Base-by-base conservation (phyloP, 2,888 invertebrate genomes). In the Pristionchus arcanus region DNA sequence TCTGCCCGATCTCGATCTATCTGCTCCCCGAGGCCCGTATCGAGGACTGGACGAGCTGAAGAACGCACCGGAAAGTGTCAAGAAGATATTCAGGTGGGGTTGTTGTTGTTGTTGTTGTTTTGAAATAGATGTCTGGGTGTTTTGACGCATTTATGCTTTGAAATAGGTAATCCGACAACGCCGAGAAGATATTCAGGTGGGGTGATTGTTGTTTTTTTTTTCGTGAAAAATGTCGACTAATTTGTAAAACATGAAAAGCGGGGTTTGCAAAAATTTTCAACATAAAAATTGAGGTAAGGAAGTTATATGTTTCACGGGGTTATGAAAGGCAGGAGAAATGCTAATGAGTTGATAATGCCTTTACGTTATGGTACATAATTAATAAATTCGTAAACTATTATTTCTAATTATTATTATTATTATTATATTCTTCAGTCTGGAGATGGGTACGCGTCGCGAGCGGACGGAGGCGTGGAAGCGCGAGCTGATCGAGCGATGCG, bases 401-500 rank as follows among this genome's bases (percentile, higher is more conserved):
- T n/a, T 15, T 63, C 21, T 63, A 15, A 63, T 13, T 15, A 59
- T 59, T 25, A 13, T 59, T 25, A 13, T 59, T 59, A 2, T 59
- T 25, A 63, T 15, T 15, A 63, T 19, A 19, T n/a, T 63, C 16
- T 91, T 90, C 90, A 94, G 94, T 84, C 90, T 94, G 19, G 94
- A 93, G 81, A 93, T 92, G 91, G 94, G 94, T 15, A 92, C 93
- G 11, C 90, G 94, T 42, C 86, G 91, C 11, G 94, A 94, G 53
- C 83, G 93, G 37, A 93, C 94, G 9, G 91, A 90, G 53, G 94
- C 93, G 90, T 95, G 94, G 93, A 94, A 94, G 90, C 68, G 91
- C 16, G 90, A 91, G 55, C 87, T 94, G 87, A 92, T 94, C 88
- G 92, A 93, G 34, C 25, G 63, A 34, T 49, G 71, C 53, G 42